phyloP scores from a whole-genome alignment of 1,140 invertebrate species.

The Pseudomyrmex sp. region DNA sequence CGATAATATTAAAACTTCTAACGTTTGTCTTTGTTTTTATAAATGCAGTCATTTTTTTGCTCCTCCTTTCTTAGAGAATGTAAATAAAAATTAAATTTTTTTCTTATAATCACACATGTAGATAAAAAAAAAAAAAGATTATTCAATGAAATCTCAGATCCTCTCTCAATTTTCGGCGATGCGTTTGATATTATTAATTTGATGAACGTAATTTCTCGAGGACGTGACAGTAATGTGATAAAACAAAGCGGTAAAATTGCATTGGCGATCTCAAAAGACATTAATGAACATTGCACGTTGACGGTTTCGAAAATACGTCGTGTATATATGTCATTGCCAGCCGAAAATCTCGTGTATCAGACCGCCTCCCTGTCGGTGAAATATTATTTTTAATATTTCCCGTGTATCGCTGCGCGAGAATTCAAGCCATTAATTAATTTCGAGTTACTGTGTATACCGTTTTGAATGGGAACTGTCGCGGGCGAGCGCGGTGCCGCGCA shows the following conservation, averaged over 20 bases:
- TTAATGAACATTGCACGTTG: conserved; percentile 41
- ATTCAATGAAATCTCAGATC: background rate
- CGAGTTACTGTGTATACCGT: conserved; percentile 44
- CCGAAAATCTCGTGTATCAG: conserved; percentile 51
- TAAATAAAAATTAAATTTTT: background rate
- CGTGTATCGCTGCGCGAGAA: conserved; percentile 50
- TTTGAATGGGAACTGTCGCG: conserved; percentile 51
- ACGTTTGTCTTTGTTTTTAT: background rate
- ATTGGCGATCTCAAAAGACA: conserved; percentile 47
- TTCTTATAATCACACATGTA: no score
- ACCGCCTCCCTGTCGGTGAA: conserved; percentile 12
- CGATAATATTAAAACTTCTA: background rate
- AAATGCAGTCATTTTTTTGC: background rate
- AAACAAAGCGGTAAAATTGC: conserved; percentile 33
- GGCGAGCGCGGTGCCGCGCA: conserved; percentile 25
- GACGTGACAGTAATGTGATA: background rate
- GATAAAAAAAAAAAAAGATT: background rate
- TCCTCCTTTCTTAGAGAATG: no score
- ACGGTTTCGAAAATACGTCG: conserved; percentile 17
- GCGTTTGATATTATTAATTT: background rate
- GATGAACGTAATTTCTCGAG: conserved; percentile 3
- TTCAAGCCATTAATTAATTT: conserved; percentile 57
- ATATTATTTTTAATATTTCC: conserved; percentile 63
- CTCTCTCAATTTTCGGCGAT: background rate
- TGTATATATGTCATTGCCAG: conserved; percentile 47